phyloP scores from a whole-genome alignment of 2,113 vertebrate species.

The Saguinus imperator region DNA sequence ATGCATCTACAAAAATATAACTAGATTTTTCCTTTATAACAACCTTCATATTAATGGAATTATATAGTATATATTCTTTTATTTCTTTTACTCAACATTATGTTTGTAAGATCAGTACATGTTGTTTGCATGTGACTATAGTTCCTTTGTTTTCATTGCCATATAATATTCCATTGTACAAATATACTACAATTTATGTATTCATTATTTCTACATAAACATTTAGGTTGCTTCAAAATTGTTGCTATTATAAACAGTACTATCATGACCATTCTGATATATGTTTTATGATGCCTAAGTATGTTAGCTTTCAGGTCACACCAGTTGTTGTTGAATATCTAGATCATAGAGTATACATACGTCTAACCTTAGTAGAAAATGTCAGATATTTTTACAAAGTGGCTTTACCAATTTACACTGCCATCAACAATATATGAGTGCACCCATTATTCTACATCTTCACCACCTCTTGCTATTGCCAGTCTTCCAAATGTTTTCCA shows the following conservation, averaged over 20 bases:
- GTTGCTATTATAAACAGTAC: background rate
- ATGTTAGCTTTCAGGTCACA: background rate
- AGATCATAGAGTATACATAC: background rate
- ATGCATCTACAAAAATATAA: background rate
- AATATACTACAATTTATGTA: background rate
- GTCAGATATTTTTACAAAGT: background rate
- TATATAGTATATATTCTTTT: background rate
- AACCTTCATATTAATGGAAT: background rate
- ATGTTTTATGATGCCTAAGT: background rate
- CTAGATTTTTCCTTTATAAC: background rate
- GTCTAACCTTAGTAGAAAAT: conserved; percentile 1
- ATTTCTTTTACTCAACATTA: background rate
- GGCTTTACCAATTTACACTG: background rate
- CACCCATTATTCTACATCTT: background rate
- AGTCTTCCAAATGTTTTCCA: background rate
- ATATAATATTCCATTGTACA: background rate
- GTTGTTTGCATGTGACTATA: background rate
- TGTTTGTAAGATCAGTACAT: background rate
- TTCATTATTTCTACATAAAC: background rate
- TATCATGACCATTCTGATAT: background rate
- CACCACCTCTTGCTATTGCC: background rate
- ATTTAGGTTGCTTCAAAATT: background rate
- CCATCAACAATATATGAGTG: background rate
- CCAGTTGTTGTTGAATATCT: background rate
- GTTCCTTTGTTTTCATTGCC: background rate